These are phyloP conservation scores for Sebastes nivosus DNA, from an alignment of 2,797 vertebrate genomes.

Conservation along the genomic window DNA sequence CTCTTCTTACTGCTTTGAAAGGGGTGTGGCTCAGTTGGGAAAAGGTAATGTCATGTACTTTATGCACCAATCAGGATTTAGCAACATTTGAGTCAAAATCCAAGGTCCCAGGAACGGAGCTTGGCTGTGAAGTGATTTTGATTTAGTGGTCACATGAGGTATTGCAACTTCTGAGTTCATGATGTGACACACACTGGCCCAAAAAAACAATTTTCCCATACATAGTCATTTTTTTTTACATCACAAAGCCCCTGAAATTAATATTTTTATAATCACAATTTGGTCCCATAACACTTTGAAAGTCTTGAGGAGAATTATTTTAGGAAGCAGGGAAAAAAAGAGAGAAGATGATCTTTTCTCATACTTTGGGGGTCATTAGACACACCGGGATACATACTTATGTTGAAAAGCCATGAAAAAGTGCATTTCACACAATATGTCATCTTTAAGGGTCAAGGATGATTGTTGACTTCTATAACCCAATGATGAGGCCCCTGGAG, in stretches of 20 bases:
- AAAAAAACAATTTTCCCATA: too few relatives aligned
- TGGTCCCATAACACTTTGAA: too few relatives aligned
- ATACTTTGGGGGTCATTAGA: background rate
- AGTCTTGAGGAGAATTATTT: too few relatives aligned
- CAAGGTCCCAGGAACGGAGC: too few relatives aligned
- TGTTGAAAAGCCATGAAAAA: background rate
- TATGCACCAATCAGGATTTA: background rate
- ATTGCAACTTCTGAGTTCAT: too few relatives aligned
- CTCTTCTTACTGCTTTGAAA: background rate
- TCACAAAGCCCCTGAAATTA: too few relatives aligned
- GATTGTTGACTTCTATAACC: background rate
- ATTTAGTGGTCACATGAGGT: too few relatives aligned
- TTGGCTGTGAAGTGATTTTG: too few relatives aligned
- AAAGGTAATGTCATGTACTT: background rate
- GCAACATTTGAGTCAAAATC: background rate
- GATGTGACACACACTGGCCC: too few relatives aligned
- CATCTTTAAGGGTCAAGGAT: background rate
- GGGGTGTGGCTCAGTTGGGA: background rate
- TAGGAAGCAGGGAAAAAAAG: background rate
- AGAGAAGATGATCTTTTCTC: background rate
- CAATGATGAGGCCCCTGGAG: constrained; percentile 6
- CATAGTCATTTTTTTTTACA: too few relatives aligned
- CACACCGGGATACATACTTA: background rate
- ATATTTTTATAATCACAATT: too few relatives aligned
- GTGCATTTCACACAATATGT: background rate